These are phyloP conservation scores for Percopsis omiscomaycus DNA, from an alignment of 2,797 vertebrate species.

Conservation along the genomic window DNA sequence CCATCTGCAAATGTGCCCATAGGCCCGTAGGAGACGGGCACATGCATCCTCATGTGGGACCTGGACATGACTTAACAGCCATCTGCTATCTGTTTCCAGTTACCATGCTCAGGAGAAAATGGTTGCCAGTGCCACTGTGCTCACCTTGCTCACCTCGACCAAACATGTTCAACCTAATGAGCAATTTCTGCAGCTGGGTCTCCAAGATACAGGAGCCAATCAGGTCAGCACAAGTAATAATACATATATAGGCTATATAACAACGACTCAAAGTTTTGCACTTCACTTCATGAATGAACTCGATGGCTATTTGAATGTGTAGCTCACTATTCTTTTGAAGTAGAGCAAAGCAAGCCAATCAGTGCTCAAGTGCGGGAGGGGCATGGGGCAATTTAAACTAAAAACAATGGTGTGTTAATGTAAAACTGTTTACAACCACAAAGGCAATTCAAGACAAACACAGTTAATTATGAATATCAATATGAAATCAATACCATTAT, in stretches of 20 bases:
- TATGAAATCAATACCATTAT: not conserved
- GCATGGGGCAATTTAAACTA: not conserved
- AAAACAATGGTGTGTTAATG: not conserved
- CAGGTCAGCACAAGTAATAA: constrained; percentile 66
- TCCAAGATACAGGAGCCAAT: constrained; percentile 79
- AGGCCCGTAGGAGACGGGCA: constrained; percentile 26
- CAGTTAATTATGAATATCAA: no score
- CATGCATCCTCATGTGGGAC: constrained; percentile 20
- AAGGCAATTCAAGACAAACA: no score
- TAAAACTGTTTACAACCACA: not conserved
- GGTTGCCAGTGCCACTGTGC: constrained; percentile 70
- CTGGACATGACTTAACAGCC: constrained; percentile 5
- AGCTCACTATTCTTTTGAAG: no score
- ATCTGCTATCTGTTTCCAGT: constrained; percentile 58
- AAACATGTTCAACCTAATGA: constrained; percentile 86
- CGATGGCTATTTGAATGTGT: not conserved
- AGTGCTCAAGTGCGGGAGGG: no score
- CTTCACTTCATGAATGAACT: not conserved
- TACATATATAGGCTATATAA: no score
- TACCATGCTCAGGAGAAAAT: constrained; percentile 75
- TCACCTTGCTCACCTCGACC: constrained; percentile 63
- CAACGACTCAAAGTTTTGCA: not conserved
- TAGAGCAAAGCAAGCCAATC: no score
- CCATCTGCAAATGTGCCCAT: constrained; percentile 41
- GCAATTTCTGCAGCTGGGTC: constrained; percentile 82